Conservation (phyloP, 2,888 invertebrate genomes). For the Micropterix aruncella region DNA sequence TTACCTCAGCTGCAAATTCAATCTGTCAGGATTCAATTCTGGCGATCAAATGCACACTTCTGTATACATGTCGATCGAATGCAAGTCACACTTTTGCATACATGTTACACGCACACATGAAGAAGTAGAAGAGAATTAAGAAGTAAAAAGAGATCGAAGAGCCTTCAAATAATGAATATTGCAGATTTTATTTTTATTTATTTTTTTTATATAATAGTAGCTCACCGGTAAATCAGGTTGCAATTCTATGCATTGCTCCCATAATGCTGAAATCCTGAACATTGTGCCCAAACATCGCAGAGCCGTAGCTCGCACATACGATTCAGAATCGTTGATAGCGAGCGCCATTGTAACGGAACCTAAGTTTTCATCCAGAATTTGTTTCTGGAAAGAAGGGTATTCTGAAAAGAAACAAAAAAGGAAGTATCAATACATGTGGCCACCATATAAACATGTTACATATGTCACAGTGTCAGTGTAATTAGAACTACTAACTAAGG, state of each 20-base stretch:
- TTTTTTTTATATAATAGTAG: constrained; percentile 7
- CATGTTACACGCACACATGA: too few relatives aligned
- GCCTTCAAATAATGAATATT: too few relatives aligned
- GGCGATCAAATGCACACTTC: too few relatives aligned
- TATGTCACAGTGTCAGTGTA: background rate
- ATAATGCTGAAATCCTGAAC: constrained; percentile 47
- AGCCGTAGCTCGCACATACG: constrained; percentile 65
- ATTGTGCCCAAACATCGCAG: constrained; percentile 55
- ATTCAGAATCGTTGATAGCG: constrained; percentile 52
- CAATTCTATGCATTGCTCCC: constrained; percentile 43
- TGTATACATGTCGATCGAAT: too few relatives aligned
- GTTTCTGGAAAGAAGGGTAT: constrained; percentile 63
- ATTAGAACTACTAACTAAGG: background rate
- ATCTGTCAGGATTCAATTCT: too few relatives aligned
- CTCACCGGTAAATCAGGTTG: constrained; percentile 48
- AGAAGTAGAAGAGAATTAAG: too few relatives aligned
- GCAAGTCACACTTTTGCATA: too few relatives aligned
- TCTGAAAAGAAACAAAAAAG: constrained; percentile 34
- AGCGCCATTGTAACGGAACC: constrained; percentile 50
- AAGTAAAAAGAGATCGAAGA: too few relatives aligned
- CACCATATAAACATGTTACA: background rate
- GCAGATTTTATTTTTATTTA: too few relatives aligned
- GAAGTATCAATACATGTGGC: constrained; percentile 2
- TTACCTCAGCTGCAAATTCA: too few relatives aligned
- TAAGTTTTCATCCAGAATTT: constrained; percentile 49